Evolutionary conservation across 2,888 invertebrate genomes (phyloP).

Genomic region (Neuroscelio doddi): DNA sequence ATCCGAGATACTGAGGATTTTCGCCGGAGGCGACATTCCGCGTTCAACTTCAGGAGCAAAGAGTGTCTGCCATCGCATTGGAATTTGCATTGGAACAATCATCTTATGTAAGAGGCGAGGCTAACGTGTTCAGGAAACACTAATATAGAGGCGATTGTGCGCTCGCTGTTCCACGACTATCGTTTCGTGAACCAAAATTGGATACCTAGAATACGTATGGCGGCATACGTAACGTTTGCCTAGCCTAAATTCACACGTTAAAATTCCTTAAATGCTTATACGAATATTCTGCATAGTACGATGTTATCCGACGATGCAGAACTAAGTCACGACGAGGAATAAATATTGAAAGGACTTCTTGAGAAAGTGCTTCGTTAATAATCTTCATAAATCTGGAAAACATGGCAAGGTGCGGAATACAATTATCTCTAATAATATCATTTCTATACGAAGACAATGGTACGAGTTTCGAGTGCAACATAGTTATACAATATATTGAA

Average conservation of each 20-base stretch:
- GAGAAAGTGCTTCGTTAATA: constrained; percentile 36
- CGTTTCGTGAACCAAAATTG: constrained; percentile 37
- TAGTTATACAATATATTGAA: too few species aligned
- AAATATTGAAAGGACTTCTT: constrained; percentile 26
- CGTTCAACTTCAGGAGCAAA: constrained; percentile 31
- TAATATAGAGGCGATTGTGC: constrained; percentile 41
- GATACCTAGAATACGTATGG: constrained; percentile 20
- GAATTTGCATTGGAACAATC: constrained; percentile 47
- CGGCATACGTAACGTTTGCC: constrained; percentile 26
- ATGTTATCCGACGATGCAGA: constrained; percentile 33
- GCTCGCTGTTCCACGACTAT: constrained; percentile 26
- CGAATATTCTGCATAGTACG: constrained; percentile 29
- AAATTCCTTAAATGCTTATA: constrained; percentile 35
- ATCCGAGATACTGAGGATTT: constrained; percentile 17
- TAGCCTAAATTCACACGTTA: constrained; percentile 33
- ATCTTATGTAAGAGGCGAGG: constrained; percentile 44
- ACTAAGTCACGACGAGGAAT: constrained; percentile 35
- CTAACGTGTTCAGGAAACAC: constrained; percentile 46
- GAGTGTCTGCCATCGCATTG: constrained; percentile 29
- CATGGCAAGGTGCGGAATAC: neutral
- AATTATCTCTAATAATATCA: too few species aligned
- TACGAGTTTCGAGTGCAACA: too few species aligned
- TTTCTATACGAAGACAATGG: too few species aligned
- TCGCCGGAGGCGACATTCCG: constrained; percentile 38
- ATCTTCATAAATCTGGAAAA: constrained; percentile 34